Percentiles rank a stretch among this genome's conserved stretches.
phyloP scores from a whole-genome alignment of 1,140 invertebrate species.

The Choristoneura fumiferana region DNA sequence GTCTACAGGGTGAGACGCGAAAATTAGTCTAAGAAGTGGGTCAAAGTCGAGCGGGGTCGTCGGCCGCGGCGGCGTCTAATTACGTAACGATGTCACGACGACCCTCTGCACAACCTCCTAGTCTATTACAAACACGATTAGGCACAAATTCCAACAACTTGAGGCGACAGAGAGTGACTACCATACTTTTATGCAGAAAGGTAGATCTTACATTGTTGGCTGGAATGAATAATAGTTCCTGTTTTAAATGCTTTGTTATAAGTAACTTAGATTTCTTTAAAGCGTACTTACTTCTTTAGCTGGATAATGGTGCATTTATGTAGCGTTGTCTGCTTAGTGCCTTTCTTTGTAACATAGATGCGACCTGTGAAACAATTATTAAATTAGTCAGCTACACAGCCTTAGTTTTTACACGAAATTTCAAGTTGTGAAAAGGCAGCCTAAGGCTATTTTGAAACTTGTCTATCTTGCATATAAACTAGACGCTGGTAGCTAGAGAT shows the following conservation, averaged over 20 bases:
- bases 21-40: slow-evolving; percentile 72
- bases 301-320: slow-evolving; percentile 12
- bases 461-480: no score
- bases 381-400: not conserved
- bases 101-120: slow-evolving; percentile 20
- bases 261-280: slow-evolving; percentile 4
- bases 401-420: no score
- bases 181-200: slow-evolving; percentile 10
- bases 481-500: no score
- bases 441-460: no score
- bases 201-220: not conserved
- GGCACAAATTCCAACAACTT: slow-evolving; percentile 17
- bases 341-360: slow-evolving; percentile 3
- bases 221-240: not conserved
- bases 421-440: no score
- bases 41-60: slow-evolving; percentile 71
- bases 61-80: slow-evolving; percentile 55
- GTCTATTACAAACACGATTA: slow-evolving; percentile 28
- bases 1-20: slow-evolving; percentile 58
- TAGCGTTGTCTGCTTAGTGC: not conserved
- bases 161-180: not conserved
- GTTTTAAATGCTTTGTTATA: not conserved
- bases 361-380: slow-evolving; percentile 2
- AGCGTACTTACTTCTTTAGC: slow-evolving; percentile 17
- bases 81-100: slow-evolving; percentile 56